These are phyloP conservation scores for Mustela nigripes DNA, from an alignment of 2,113 vertebrate genomes.

Conservation along the genomic window DNA sequence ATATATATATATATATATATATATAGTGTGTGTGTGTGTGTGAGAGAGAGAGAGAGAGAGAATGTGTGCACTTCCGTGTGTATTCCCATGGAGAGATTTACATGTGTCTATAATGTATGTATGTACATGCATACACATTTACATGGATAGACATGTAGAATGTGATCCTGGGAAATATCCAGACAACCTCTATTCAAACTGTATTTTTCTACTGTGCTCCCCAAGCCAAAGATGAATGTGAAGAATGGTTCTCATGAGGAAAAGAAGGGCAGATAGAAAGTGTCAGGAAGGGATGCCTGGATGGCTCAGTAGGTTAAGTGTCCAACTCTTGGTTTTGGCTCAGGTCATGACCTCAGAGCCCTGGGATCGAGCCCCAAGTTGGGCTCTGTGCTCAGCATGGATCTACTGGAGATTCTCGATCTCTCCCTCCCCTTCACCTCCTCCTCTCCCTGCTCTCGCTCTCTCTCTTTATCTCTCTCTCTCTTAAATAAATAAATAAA, in stretches of 20 bases:
- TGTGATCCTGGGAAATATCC: background rate
- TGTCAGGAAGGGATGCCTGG: background rate
- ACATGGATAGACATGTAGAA: background rate
- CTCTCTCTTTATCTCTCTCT: background rate
- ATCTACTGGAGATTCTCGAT: background rate
- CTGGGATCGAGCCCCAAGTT: background rate
- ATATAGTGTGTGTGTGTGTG: background rate
- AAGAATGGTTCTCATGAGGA: background rate
- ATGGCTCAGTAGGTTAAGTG: background rate
- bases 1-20: too few species aligned
- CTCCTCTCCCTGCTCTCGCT: background rate
- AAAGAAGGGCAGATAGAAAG: background rate
- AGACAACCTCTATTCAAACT: background rate
- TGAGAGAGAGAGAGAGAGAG: background rate
- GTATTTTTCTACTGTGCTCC: background rate
- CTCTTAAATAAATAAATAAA: background rate
- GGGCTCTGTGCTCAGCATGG: background rate
- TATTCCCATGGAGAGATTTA: background rate
- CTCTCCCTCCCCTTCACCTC: background rate
- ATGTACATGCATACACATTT: background rate
- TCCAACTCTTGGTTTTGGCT: background rate
- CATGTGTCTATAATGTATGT: too few species aligned
- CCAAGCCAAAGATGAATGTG: background rate
- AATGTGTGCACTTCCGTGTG: background rate
- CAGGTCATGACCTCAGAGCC: background rate